Evolutionary conservation across 2,797 vertebrate genomes (phyloP), one percentile per base, ranked within the genome.

Genomic region (Xenentodon cancila): DNA sequence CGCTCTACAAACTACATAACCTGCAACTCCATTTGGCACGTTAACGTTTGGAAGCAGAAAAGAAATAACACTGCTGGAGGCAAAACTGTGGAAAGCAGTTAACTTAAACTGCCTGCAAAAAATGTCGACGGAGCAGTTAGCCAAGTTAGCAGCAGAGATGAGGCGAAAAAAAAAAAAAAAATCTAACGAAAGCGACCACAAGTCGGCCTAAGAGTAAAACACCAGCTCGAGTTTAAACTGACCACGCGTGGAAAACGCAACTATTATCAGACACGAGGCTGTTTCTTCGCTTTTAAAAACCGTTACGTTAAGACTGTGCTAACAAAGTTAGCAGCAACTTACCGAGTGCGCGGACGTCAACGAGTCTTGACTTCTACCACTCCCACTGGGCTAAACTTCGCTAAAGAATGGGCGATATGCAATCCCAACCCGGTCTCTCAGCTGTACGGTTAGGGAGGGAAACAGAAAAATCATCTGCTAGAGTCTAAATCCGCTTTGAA

Each of bases 401-500:
- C 1, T 5, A 7, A 22, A 18, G 12, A 1, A 16, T 46, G 15
- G 16, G 53, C 0, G 16, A 64, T 69, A 63, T 9, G 42, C 47
- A 60, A 72, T 30, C 37, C 22, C 25, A 5, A 59, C 42, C 37
- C 11, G 2, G 5, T 65, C 46, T 30, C 22, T 49, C 5, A 37
- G 5, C 5, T 1, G 21, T 46, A 9, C 51, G 53, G 11, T 20
- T 53, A 27, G 3, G 13, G 45, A 13, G 12, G 42, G 6, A 49
- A 49, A 53, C 20, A 46, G 4, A 27, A 21, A 54, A 50, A 47
- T 46, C 42, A 6, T 19, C 47, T 1, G 8, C 4, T 45, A 3
- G 44, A 17, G n/a, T 78, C 79, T 63, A 51, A 75, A 77, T 77
- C 68, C 76, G 59, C 47, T 86, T 79, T 74, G 53, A 62, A 21